A percentile compares a stretch with the other conserved stretches of the same genome.
Evolutionary conservation across 2,888 invertebrate genomes (phyloP).

Genomic region (Tachina grossa): DNA sequence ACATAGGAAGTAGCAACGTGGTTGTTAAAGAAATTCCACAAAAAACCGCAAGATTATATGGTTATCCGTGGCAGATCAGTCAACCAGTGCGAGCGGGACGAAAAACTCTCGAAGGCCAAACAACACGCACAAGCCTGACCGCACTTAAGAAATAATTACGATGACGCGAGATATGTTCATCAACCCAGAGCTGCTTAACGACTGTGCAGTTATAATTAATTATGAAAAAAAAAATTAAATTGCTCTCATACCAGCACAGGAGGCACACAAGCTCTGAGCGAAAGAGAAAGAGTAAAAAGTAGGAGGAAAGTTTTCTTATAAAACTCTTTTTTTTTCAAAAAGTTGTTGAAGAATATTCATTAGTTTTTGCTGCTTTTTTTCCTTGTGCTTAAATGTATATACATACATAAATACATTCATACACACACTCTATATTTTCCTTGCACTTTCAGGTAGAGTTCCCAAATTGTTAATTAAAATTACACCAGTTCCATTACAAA

Average conservation of each 20-base stretch:
- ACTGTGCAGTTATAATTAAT: conserved; percentile 54
- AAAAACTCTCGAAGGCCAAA: too few relatives aligned
- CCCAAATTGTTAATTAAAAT: conserved; percentile 42
- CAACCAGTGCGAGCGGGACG: too few relatives aligned
- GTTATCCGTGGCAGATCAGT: too few relatives aligned
- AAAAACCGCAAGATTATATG: too few relatives aligned
- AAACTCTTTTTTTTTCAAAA: not conserved
- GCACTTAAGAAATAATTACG: too few relatives aligned
- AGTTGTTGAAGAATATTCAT: conserved; percentile 1
- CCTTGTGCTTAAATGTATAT: too few relatives aligned
- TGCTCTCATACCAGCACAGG: not conserved
- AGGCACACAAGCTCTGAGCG: not conserved
- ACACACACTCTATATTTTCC: not conserved
- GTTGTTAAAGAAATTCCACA: too few relatives aligned
- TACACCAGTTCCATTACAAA: conserved; percentile 9
- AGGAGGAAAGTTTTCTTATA: conserved; percentile 4
- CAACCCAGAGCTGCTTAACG: too few relatives aligned
- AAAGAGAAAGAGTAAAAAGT: not conserved
- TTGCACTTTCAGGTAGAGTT: conserved; percentile 31
- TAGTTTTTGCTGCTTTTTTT: not conserved
- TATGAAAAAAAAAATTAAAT: conserved; percentile 24
- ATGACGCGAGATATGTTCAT: too few relatives aligned
- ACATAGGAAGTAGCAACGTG: too few relatives aligned
- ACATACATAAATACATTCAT: too few relatives aligned
- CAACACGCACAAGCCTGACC: too few relatives aligned